Percentiles rank a stretch among this genome's conserved stretches.
Evolutionary conservation across 2,888 invertebrate species (phyloP).

Genomic region (Drosophila birchii): DNA sequence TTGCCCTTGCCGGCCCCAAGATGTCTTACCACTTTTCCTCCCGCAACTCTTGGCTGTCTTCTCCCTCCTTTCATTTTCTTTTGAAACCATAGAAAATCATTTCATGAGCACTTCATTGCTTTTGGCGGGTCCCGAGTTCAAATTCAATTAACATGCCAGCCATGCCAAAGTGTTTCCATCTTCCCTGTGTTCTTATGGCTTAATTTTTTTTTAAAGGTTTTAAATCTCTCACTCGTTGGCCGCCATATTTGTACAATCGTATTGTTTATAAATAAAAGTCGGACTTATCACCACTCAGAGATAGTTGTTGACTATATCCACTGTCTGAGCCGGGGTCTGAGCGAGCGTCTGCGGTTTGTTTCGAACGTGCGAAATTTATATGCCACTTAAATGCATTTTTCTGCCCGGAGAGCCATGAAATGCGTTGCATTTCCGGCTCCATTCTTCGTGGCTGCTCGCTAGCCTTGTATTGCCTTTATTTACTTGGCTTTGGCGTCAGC

Average conservation of each 20-base stretch:
- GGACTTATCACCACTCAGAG: conserved; percentile 44
- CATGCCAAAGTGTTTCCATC: conserved; percentile 11
- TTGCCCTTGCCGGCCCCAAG: conserved; percentile 41
- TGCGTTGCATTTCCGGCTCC: conserved; percentile 42
- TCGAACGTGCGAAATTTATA: conserved; percentile 57
- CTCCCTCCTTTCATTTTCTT: conserved; percentile 9
- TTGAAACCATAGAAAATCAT: conserved; percentile 27
- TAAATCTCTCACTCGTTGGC: conserved; percentile 2
- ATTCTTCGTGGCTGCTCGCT: conserved; percentile 15
- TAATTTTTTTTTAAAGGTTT: neutral
- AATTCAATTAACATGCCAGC: conserved; percentile 53
- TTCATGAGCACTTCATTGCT: conserved; percentile 36
- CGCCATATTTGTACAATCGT: conserved; percentile 22
- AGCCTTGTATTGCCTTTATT: conserved; percentile 28
- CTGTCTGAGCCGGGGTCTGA: conserved; percentile 22
- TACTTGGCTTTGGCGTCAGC: conserved; percentile 48
- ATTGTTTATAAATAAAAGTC: conserved; percentile 46
- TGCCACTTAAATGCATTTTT: conserved; percentile 60
- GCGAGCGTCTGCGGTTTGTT: conserved; percentile 18
- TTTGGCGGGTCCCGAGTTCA: conserved; percentile 5
- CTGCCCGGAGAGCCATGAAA: conserved; percentile 47
- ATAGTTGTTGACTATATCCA: conserved; percentile 7
- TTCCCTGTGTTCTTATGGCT: conserved; percentile 1
- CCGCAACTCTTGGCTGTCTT: neutral
- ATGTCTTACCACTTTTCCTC: conserved; percentile 20